A percentile compares a stretch with the other conserved stretches of the same genome.
phyloP scores from a whole-genome alignment of 2,113 vertebrate species.

The Barbus barbus region DNA sequence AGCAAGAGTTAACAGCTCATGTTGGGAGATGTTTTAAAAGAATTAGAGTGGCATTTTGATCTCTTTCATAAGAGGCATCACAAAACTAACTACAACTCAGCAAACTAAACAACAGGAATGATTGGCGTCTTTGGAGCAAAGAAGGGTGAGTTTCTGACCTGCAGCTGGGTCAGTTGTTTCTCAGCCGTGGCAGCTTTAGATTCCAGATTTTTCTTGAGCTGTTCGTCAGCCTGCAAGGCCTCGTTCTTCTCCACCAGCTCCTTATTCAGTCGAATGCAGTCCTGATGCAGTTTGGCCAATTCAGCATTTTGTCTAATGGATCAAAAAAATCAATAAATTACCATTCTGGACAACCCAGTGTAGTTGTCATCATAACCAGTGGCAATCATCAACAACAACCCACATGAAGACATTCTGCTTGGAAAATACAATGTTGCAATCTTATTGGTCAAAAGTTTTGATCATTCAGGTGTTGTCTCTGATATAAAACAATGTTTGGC shows the following conservation, averaged over 20 bases:
- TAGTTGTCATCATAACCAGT: neutral
- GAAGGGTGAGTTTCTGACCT: conserved; percentile 69
- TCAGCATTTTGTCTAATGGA: conserved; percentile 87
- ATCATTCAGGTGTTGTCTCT: neutral
- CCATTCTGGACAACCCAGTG: too few species aligned
- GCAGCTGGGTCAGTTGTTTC: conserved; percentile 82
- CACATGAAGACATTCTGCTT: neutral
- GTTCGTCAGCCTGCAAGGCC: conserved; percentile 82
- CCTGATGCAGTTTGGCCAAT: conserved; percentile 90
- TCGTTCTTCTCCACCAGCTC: conserved; percentile 86
- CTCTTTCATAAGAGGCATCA: neutral
- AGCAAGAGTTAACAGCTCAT: too few species aligned
- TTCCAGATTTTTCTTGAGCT: conserved; percentile 84
- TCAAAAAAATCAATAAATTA: too few species aligned
- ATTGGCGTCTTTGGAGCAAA: neutral
- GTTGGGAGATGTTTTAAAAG: conserved; percentile 1
- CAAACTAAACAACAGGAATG: neutral
- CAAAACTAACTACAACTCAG: neutral
- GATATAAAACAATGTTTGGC: neutral
- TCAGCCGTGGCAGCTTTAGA: conserved; percentile 76
- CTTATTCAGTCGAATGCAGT: conserved; percentile 85
- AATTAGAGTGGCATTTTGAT: conserved; percentile 11
- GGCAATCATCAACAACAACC: neutral
- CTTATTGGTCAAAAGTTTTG: neutral
- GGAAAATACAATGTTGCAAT: neutral